A percentile compares a stretch with the other conserved stretches of the same genome.
phyloP scores from a whole-genome alignment of 2,113 vertebrate genomes.

The Delphinus delphis region DNA sequence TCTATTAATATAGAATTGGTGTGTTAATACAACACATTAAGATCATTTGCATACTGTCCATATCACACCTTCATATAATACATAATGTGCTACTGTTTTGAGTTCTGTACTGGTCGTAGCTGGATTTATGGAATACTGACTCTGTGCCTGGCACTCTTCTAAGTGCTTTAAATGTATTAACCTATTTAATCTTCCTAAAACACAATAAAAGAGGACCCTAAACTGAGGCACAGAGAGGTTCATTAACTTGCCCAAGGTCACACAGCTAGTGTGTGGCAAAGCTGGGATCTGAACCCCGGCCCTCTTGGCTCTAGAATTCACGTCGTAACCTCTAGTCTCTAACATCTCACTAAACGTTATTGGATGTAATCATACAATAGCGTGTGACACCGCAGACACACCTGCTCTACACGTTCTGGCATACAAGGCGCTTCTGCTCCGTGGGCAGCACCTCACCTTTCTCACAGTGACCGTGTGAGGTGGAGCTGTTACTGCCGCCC shows the following conservation, averaged over 20 bases:
- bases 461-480: fast-evolving
- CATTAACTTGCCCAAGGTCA: background rate
- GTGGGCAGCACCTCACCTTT: too few relatives aligned
- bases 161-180: background rate
- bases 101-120: background rate
- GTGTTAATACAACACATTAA: too few relatives aligned
- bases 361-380: too few relatives aligned
- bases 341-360: background rate
- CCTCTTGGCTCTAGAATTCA: background rate
- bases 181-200: background rate
- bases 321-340: background rate
- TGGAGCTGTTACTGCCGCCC: too few relatives aligned
- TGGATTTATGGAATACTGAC: background rate
- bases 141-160: background rate
- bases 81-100: background rate
- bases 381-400: fast-evolving
- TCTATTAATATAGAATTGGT: background rate
- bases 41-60: background rate
- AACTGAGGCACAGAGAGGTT: background rate
- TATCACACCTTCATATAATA: background rate
- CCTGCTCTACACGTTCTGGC: background rate
- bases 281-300: background rate
- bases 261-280: background rate
- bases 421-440: background rate
- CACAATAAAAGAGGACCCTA: background rate